A percentile compares a stretch with the other conserved stretches of the same genome.
phyloP scores from a whole-genome alignment of 2,113 vertebrate species.

The Tragulus kanchil region DNA sequence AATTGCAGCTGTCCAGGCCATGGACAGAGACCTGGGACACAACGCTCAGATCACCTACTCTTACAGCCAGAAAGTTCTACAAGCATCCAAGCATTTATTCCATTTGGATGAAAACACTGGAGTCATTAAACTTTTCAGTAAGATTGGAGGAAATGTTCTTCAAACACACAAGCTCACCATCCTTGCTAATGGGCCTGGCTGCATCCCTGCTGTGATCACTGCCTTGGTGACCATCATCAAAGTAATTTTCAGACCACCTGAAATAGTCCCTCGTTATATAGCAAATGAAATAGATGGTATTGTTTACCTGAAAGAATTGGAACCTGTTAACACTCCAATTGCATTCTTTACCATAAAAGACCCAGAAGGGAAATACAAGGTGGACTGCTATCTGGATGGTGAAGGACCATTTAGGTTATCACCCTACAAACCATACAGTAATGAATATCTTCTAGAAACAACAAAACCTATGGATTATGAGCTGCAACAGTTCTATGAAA shows the following conservation, averaged over 20 bases:
- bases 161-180: conserved; percentile 93
- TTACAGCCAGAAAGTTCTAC: conserved; percentile 96
- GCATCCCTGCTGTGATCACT: conserved; percentile 95
- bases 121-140: conserved; percentile 90
- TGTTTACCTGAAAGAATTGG: conserved; percentile 95
- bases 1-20: conserved; percentile 90
- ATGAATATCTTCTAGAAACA: conserved; percentile 97
- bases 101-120: conserved; percentile 93
- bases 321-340: conserved; percentile 94
- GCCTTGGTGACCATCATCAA: conserved; percentile 92
- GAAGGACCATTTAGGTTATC: conserved; percentile 94
- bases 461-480: conserved; percentile 95
- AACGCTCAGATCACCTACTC: conserved; percentile 95
- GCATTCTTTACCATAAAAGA: conserved; percentile 98
- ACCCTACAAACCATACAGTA: conserved; percentile 93
- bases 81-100: conserved; percentile 92
- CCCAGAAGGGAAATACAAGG: conserved; percentile 90
- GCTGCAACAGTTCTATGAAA: conserved; percentile 91
- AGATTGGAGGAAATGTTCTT: conserved; percentile 89
- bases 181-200: conserved; percentile 94
- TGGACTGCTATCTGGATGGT: conserved; percentile 94
- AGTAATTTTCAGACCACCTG: conserved; percentile 92
- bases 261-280: conserved; percentile 94
- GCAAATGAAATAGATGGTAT: conserved; percentile 93
- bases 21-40: conserved; percentile 94